phyloP scores from a whole-genome alignment of 2,113 vertebrate genomes.

The Neolamprologus sp. region DNA sequence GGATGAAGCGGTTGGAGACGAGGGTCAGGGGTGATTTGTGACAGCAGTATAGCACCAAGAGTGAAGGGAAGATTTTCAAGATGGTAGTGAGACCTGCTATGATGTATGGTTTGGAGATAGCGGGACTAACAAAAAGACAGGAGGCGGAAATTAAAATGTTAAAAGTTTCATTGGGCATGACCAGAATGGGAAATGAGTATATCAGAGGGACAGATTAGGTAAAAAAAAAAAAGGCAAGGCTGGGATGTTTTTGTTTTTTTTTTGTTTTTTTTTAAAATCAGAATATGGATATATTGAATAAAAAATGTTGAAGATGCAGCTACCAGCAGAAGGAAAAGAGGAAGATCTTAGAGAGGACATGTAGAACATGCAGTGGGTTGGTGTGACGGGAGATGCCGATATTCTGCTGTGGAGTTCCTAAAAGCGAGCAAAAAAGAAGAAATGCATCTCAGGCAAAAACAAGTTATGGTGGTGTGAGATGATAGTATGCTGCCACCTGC shows the following conservation, averaged over 20 bases:
- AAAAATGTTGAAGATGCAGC: fast-evolving
- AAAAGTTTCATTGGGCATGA: background rate
- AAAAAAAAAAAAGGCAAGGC: background rate
- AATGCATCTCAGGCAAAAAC: background rate
- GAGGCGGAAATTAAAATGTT: background rate
- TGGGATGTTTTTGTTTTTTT: background rate
- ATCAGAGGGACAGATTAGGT: background rate
- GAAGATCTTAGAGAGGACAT: background rate
- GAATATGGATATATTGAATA: background rate
- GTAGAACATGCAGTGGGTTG: background rate
- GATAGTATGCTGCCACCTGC: background rate
- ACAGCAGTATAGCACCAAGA: background rate
- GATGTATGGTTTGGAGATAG: background rate
- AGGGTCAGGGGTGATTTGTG: background rate
- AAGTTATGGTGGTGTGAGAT: background rate
- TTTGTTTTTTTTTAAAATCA: fast-evolving
- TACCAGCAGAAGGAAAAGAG: background rate
- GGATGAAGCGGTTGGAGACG: background rate
- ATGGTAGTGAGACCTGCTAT: background rate
- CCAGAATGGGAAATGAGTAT: background rate
- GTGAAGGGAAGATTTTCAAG: background rate
- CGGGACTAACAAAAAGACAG: background rate
- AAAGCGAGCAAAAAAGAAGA: background rate
- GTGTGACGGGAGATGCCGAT: background rate
- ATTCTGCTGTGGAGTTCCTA: background rate